phyloP scores from a whole-genome alignment of 2,797 vertebrate species.

The Okamejei kenojei region DNA sequence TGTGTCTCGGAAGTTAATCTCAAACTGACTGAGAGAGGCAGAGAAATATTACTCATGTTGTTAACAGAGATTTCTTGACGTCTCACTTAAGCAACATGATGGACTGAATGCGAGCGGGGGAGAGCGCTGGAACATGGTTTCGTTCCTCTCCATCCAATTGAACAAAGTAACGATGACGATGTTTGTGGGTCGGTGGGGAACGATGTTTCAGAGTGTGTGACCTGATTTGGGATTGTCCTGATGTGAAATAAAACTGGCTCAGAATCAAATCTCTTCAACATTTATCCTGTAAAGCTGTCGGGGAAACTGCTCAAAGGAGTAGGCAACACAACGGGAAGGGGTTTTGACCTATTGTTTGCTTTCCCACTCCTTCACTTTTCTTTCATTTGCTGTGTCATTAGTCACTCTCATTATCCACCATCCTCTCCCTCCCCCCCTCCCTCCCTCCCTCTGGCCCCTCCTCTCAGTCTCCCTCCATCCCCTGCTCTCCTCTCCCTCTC shows the following conservation, averaged over 20 bases:
- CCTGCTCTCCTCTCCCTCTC: no score
- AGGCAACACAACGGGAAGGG: background rate
- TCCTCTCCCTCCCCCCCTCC: background rate
- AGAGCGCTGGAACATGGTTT: no score
- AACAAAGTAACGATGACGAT: background rate
- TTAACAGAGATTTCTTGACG: no score
- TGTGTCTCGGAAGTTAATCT: background rate
- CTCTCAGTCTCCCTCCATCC: background rate
- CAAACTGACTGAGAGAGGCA: background rate
- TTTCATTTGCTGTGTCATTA: background rate
- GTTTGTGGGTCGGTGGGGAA: no score
- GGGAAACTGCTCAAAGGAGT: no score
- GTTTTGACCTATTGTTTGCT: background rate
- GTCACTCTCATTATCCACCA: background rate
- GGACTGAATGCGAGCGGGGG: background rate
- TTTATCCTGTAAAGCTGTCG: background rate
- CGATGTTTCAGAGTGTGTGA: background rate
- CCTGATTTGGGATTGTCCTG: conserved; percentile 4
- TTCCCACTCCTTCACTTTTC: background rate
- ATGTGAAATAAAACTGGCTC: background rate
- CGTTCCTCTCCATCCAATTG: background rate
- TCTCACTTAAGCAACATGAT: background rate
- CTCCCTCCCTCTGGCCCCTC: background rate
- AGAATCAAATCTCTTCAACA: background rate
- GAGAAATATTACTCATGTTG: background rate